These are phyloP conservation scores for Ptyas mucosa DNA, from an alignment of 2,113 vertebrate species.

Conservation along the genomic window DNA sequence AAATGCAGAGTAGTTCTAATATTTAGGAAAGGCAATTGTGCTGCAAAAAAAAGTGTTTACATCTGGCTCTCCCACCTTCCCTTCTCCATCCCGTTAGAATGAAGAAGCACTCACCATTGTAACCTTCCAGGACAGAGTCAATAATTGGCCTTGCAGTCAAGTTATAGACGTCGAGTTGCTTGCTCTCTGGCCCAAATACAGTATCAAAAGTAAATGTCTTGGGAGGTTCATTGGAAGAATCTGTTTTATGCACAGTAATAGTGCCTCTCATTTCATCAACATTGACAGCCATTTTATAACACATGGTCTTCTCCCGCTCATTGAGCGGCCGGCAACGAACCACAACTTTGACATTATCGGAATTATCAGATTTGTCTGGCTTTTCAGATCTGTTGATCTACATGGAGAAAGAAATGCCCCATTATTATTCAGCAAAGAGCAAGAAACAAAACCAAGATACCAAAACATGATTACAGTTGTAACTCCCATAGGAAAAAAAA, in stretches of 20 bases:
- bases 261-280: constrained; percentile 96
- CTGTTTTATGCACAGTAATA: constrained; percentile 90
- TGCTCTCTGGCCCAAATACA: constrained; percentile 94
- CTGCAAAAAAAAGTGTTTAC: neutral
- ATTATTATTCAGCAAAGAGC: neutral
- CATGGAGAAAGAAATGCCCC: constrained; percentile 11
- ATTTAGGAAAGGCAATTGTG: neutral
- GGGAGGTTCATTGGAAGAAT: constrained; percentile 87
- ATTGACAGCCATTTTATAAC: constrained; percentile 81
- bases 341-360: constrained; percentile 95
- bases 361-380: constrained; percentile 81
- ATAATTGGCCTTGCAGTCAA: constrained; percentile 96
- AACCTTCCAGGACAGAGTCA: constrained; percentile 94
- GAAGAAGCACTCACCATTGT: constrained; percentile 84
- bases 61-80: neutral
- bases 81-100: neutral
- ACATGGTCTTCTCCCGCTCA: constrained; percentile 86
- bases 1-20: neutral
- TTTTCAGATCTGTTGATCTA: constrained; percentile 87
- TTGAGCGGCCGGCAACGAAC: constrained; percentile 94
- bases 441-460: neutral
- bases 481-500: neutral
- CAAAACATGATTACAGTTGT: too few species aligned
- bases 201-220: constrained; percentile 98
- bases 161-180: constrained; percentile 98